Base-by-base conservation (phyloP, 2,113 vertebrate species). In the Ceyx cyanopectus region DNA sequence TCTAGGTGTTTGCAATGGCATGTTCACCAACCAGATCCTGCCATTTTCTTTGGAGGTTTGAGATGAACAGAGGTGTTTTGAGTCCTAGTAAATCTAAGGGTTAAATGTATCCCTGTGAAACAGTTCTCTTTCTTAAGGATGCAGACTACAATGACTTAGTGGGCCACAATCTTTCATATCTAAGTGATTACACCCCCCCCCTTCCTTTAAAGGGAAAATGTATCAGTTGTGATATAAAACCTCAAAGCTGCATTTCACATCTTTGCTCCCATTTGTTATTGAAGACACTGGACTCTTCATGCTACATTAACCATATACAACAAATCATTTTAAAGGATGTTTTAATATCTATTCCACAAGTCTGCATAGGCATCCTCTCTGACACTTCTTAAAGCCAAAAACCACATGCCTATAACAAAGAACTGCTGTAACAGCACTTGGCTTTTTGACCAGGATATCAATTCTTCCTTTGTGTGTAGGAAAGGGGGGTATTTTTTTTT, bases 381-480 rank as follows among this genome's bases (percentile, higher is more conserved):
- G 79, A 81, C 45, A 34, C 63, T 74, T 53, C 19, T 30, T 93
- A 89, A 83, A 94, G 53, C 65, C 12, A 77, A 53, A 83, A 91
- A 87, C 74, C 60, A 72, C 68, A 89, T 70, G 78, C 43, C 68
- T 81, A 2, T 67, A 92, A 79, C 0, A 11, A 48, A 61, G 74
- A 92, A 79, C 45, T 78, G 83, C 92, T 95, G 83, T n/a, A 93
- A 37, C 48, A 95, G 79, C 85, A 87, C 69, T 91, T 93, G 85
- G 74, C 74, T 91, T 91, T 90, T 89, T 70, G 77, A 69, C 66
- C 6, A 2, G 53, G 15, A 62, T 57, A 84, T 86, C 63, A 80
- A 69, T 87, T 80, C 81, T 90, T 63, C 70, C 45, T 90, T 85
- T 90, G 79, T 67, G 46, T 12, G 3, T 0, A 0, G 56, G 77